phyloP scores from a whole-genome alignment of 2,888 invertebrate species.

The Tromatobia lineatoria region DNA sequence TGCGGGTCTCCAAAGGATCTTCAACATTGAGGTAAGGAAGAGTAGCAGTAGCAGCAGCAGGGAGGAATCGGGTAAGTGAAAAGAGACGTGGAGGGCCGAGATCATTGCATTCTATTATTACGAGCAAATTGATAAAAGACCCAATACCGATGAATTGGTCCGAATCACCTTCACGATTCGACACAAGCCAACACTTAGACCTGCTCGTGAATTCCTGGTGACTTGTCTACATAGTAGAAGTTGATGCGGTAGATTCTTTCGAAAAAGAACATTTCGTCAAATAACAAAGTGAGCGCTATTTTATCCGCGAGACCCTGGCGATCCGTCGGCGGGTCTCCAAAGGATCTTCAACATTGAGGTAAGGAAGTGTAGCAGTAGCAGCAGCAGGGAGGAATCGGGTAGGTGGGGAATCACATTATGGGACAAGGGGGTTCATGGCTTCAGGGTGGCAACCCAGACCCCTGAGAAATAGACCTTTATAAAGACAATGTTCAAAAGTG shows the following conservation, averaged over 20 bases:
- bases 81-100: too few relatives aligned
- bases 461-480: too few relatives aligned
- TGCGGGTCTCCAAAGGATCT: slow-evolving; percentile 40
- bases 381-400: slow-evolving; percentile 14
- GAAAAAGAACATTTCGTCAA: slow-evolving; percentile 58
- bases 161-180: background rate
- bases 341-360: slow-evolving; percentile 40
- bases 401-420: too few relatives aligned
- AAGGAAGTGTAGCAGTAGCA: background rate
- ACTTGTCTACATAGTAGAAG: background rate
- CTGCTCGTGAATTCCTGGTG: background rate
- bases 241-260: slow-evolving; percentile 13
- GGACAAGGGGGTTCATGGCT: slow-evolving; percentile 80
- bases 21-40: slow-evolving; percentile 20
- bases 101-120: too few relatives aligned
- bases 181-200: background rate
- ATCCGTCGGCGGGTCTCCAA: slow-evolving; percentile 18
- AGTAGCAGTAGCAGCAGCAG: background rate
- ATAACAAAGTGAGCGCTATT: slow-evolving; percentile 49
- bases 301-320: slow-evolving; percentile 27
- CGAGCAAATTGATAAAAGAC: background rate
- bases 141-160: background rate
- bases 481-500: too few relatives aligned
- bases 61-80: slow-evolving; percentile 23
- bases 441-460: slow-evolving; percentile 84